Evolutionary conservation across 2,888 invertebrate genomes (phyloP), one percentile per base, ranked within the genome.

Genomic region (Crossocerus cetratus): DNA sequence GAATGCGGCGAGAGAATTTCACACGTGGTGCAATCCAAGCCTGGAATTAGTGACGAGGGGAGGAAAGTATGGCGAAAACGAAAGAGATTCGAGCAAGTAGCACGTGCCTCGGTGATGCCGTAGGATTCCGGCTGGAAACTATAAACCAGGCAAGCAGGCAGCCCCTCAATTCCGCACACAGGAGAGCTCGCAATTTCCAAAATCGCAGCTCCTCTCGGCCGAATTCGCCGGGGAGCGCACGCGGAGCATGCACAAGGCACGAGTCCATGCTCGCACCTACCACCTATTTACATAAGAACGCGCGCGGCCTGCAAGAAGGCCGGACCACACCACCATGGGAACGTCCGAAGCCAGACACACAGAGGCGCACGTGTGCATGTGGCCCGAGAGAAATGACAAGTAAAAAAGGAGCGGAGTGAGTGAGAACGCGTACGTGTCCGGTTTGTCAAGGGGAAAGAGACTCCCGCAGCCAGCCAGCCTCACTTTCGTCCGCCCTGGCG

Each of bases 121-220:
- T 32, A 32, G 8, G 32, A 32, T 32, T 32, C 32, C 32, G 8
- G 3, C 8, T 32, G 11, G 32, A 32, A 32, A 32, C 32, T 32
- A 32, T 32, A 32, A 32, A 32, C 32, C 32, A 32, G 8, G 8
- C 5, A 32, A 11, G 54, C 59, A 59, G 62, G 63, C 67, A 53
- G 61, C 71, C 65, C 65, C 65, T 18, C 23, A 72, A 72, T 70
- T 78, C 49, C 65, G 49, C n/a, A 43, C 64, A 32, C 32, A 32
- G 32, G 8, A 18, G 65, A 60, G 45, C 62, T 18, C 44, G 65
- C 66, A 77, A 73, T 81, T 77, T 71, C 45, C 68, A 75, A 80
- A 78, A 84, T 83, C 80, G 61, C 69, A 61, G 69, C 63, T 74
- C 69, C 72, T 74, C 72, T 5, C 13, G 14, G 14, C 16, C 42